Evolutionary conservation across 2,888 invertebrate genomes (phyloP), one percentile per base, ranked within the genome.

Genomic region (Plutella xylostella): DNA sequence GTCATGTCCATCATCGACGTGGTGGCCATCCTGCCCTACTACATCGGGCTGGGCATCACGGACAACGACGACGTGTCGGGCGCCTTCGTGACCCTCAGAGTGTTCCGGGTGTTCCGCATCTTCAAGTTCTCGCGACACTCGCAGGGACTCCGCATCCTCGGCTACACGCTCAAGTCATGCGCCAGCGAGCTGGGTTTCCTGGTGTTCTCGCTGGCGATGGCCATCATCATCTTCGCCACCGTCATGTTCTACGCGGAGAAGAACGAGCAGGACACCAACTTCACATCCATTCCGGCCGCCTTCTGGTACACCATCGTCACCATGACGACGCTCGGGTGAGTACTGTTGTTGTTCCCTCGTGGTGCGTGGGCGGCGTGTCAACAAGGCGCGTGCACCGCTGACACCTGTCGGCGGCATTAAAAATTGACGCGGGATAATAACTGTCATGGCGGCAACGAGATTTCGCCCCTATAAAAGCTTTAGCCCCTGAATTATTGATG

Each of bases 271-370:
- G 92, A 93, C 61, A 98, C 98, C 45, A 94, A 94, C 78, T 99
- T 99, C 87, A 98, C 97, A 52, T 98, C 97, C 73, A 99, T 99
- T 85, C 99, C 99, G 48, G 97, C 98, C 45, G 98, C 99, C 57
- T 99, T 99, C 84, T 99, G 99, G 99, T 99, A 99, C 87, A 99
- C 99, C 69, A 99, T 99, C 69, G 99, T 99, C 69, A 99, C 99
- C 57, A 99, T 99, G 97, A 98, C 98, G 49, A 98, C 98, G 42
- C 85, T 98, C 55, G 98, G 98, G 98, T 98, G 82, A 94, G 95
- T 91, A 43, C 31, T 9, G 11, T 28, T 28, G 18, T 6, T 28
- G 28, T 3, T 28, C 28, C 6, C n/a, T 28, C 40, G 41, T 40
- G 25, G 33, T 15, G 28, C 11, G 28, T 12, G 28, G 28, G 9